Percentiles rank a stretch among this genome's conserved stretches.
Evolutionary conservation across 2,797 vertebrate species (phyloP).

Genomic region (Sparus aurata): DNA sequence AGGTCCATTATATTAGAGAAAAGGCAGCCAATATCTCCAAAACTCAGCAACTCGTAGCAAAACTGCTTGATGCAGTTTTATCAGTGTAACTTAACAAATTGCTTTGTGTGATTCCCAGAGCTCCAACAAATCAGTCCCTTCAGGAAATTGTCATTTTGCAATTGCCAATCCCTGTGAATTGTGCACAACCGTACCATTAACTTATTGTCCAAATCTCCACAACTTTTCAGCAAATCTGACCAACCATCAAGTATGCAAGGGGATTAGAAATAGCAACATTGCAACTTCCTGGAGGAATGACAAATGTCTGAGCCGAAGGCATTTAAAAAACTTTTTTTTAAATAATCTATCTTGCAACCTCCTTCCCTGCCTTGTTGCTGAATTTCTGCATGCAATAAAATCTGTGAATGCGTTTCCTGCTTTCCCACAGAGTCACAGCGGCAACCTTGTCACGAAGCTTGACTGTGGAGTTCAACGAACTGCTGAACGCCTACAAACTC

Average conservation of each 20-base stretch:
- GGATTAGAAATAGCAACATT: no score
- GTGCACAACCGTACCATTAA: no score
- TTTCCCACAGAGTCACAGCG: not conserved
- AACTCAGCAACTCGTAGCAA: no score
- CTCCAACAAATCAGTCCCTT: not conserved
- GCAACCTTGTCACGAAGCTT: not conserved
- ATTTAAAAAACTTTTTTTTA: not conserved
- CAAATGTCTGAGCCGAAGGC: not conserved
- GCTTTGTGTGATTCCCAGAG: not conserved
- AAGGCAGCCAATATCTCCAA: no score
- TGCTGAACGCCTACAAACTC: constrained; percentile 22
- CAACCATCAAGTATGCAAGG: no score
- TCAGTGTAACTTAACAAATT: not conserved
- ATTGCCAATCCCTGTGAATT: no score
- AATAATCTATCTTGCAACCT: not conserved
- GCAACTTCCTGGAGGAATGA: no score
- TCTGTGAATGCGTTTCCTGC: not conserved
- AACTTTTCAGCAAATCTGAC: no score
- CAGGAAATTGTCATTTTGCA: no score
- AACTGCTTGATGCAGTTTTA: not conserved
- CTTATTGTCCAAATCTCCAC: no score
- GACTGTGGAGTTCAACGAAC: constrained; percentile 10
- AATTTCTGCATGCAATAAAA: no score
- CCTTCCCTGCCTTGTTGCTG: not conserved
- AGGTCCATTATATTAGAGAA: no score